Percentiles rank a stretch among this genome's conserved stretches.
These are phyloP conservation scores for Setophaga kirtlandii DNA, from an alignment of 2,113 vertebrate species.

Conservation along the genomic window DNA sequence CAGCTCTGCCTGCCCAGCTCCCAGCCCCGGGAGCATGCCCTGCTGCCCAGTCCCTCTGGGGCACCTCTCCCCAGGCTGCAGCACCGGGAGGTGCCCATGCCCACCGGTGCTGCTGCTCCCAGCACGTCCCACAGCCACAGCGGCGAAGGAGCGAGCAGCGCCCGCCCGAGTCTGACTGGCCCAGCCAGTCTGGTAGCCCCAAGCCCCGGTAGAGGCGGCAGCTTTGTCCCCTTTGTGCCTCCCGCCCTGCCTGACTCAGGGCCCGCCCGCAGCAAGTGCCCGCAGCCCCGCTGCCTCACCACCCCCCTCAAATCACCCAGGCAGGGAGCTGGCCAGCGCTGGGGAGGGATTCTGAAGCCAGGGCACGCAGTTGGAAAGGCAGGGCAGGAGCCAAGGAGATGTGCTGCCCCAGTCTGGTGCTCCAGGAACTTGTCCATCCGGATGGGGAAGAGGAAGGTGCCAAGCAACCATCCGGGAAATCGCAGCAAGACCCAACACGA, in stretches of 20 bases:
- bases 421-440: constrained; percentile 51
- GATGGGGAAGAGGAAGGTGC: constrained; percentile 49
- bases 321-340: background rate
- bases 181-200: constrained; percentile 25
- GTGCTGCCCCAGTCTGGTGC: background rate
- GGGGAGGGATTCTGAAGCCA: accelerated
- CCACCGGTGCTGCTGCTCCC: background rate
- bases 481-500: constrained; percentile 2
- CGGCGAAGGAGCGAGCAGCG: background rate
- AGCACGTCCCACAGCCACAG: background rate
- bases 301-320: background rate
- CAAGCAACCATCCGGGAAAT: constrained; percentile 64
- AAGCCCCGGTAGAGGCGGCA: background rate
- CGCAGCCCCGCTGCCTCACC: accelerated
- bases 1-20: background rate
- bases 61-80: background rate
- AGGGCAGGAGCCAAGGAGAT: background rate
- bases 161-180: background rate
- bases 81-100: accelerated
- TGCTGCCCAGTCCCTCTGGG: background rate
- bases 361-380: background rate
- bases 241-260: background rate
- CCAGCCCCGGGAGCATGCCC: background rate
- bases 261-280: accelerated
- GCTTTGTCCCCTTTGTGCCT: background rate